Percentiles rank a stretch among this genome's conserved stretches.
Conservation (phyloP, 2,113 vertebrate species). For the Chionis minor region DNA sequence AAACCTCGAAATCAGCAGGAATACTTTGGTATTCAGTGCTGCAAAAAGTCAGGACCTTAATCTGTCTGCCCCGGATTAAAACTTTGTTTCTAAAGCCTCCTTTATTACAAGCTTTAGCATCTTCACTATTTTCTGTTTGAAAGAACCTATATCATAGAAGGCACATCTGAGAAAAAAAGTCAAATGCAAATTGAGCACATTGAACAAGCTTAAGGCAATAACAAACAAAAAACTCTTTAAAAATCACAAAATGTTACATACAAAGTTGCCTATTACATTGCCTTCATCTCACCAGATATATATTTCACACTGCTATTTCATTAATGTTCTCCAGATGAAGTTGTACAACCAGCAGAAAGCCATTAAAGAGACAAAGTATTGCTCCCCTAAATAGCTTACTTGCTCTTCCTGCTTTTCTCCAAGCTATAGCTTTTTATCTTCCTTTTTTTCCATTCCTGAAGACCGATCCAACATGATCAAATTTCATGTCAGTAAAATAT, state of each 20-base stretch:
- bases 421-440: neutral
- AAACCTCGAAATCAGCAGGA: neutral
- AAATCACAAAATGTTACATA: neutral
- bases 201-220: neutral
- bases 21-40: neutral
- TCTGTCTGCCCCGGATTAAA: neutral
- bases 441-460: neutral
- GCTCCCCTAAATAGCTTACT: neutral
- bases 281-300: neutral
- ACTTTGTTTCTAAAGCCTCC: neutral
- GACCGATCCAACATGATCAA: neutral
- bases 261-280: neutral
- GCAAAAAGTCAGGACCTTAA: neutral
- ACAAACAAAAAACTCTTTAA: neutral
- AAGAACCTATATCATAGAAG: neutral
- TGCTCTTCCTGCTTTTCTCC: neutral
- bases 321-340: slow-evolving; percentile 13
- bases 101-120: neutral
- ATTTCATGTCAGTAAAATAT: neutral
- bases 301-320: neutral
- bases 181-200: neutral
- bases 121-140: neutral
- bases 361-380: slow-evolving; percentile 17
- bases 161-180: neutral
- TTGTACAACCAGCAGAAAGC: slow-evolving; percentile 3